phyloP scores from a whole-genome alignment of 2,113 vertebrate genomes.

The Mesoclemmys tuberculata region DNA sequence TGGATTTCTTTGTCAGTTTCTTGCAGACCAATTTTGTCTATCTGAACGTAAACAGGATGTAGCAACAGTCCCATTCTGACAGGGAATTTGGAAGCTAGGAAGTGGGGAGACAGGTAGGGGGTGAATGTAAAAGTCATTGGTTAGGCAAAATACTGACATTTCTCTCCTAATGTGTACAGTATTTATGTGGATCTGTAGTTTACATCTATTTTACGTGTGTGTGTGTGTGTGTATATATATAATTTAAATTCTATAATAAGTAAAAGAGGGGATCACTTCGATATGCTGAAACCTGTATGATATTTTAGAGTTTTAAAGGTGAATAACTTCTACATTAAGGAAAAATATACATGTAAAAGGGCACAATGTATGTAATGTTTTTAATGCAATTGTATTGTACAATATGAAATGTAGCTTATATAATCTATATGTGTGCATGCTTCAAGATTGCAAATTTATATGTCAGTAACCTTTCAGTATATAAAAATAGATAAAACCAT shows the following conservation, averaged over 20 bases:
- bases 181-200: not conserved
- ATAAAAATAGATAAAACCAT: not conserved
- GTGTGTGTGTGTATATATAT: too few species aligned
- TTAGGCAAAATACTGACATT: not conserved
- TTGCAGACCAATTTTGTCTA: not conserved
- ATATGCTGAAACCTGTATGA: not conserved
- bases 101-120: not conserved
- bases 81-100: not conserved
- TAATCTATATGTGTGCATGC: not conserved
- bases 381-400: not conserved
- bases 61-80: slow-evolving; percentile 30
- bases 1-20: slow-evolving; percentile 3
- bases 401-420: not conserved
- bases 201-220: too few species aligned
- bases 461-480: not conserved
- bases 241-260: not conserved
- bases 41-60: not conserved
- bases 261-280: not conserved
- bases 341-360: not conserved
- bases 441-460: not conserved
- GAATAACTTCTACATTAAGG: not conserved
- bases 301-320: not conserved
- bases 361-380: not conserved
- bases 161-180: not conserved
- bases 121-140: not conserved